Evolutionary conservation across 1,140 invertebrate genomes (phyloP).

Genomic region (Steinernema khuongi): DNA sequence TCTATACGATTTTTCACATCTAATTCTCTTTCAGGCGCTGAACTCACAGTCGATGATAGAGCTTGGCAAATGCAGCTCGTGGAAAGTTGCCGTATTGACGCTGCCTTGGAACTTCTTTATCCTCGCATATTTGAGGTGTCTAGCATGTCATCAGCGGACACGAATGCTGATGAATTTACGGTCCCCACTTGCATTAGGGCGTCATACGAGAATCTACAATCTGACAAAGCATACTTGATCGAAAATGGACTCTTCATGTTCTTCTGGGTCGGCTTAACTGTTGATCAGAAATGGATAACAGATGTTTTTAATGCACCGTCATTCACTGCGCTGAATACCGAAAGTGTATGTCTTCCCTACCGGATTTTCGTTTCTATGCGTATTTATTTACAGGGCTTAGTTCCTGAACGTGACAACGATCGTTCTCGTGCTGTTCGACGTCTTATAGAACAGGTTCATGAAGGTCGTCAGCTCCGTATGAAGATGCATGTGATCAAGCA

Average conservation of each 20-base stretch:
- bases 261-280: constrained; percentile 77
- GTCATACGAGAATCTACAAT: constrained; percentile 43
- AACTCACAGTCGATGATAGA: constrained; percentile 56
- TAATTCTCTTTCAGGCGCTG: constrained; percentile 44
- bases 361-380: not conserved
- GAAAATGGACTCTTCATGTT: constrained; percentile 95
- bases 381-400: constrained; percentile 63
- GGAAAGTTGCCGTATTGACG: constrained; percentile 41
- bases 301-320: constrained; percentile 79
- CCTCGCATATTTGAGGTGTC: constrained; percentile 43
- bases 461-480: constrained; percentile 21
- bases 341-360: constrained; percentile 63
- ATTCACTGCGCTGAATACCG: constrained; percentile 76
- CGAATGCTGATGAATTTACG: not conserved
- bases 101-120: constrained; percentile 46
- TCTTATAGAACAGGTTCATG: constrained; percentile 63
- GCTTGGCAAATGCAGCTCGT: constrained; percentile 56
- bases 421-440: constrained; percentile 71
- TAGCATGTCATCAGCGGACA: constrained; percentile 6
- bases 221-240: constrained; percentile 52
- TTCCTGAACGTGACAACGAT: constrained; percentile 75
- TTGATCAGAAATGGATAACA: constrained; percentile 62
- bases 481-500: constrained; percentile 86
- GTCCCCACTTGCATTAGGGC: constrained; percentile 45
- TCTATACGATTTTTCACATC: too few species aligned